phyloP scores from a whole-genome alignment of 2,113 vertebrate species.

The Saguinus imperator region DNA sequence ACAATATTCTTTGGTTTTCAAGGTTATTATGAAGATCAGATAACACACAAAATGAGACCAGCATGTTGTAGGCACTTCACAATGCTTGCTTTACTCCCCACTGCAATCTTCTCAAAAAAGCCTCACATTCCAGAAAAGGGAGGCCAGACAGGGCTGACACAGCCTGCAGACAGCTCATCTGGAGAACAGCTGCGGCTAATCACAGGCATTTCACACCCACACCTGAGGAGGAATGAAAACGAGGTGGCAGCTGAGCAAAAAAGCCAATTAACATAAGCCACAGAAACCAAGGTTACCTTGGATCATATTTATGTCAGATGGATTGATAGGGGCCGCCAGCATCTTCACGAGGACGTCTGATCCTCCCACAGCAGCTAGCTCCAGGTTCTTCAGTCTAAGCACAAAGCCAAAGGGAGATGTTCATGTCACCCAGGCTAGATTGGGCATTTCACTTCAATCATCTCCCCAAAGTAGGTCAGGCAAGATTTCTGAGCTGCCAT shows the following conservation, averaged over 20 bases:
- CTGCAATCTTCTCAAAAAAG: neutral
- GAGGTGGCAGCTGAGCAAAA: slow-evolving; percentile 36
- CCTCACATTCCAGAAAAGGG: neutral
- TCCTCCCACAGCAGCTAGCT: slow-evolving; percentile 82
- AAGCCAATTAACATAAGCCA: slow-evolving; percentile 60
- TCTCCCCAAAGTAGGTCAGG: slow-evolving; percentile 60
- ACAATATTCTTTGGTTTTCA: neutral
- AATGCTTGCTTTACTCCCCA: neutral
- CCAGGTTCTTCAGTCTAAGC: slow-evolving; percentile 87
- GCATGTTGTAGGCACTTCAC: neutral
- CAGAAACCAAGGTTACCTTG: slow-evolving; percentile 87
- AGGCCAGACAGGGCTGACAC: neutral
- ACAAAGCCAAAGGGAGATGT: slow-evolving; percentile 50
- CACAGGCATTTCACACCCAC: slow-evolving; percentile 28
- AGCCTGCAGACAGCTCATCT: neutral
- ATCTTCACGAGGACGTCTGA: slow-evolving; percentile 90
- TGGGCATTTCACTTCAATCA: slow-evolving; percentile 33
- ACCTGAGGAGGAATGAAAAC: slow-evolving; percentile 30
- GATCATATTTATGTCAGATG: slow-evolving; percentile 97
- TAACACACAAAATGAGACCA: neutral
- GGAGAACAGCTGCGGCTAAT: slow-evolving; percentile 46
- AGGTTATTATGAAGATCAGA: neutral
- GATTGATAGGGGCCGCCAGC: slow-evolving; percentile 96
- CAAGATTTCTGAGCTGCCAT: slow-evolving; percentile 16
- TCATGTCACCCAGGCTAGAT: slow-evolving; percentile 39